phyloP scores from a whole-genome alignment of 2,797 vertebrate species.

The Pteropus rufus region DNA sequence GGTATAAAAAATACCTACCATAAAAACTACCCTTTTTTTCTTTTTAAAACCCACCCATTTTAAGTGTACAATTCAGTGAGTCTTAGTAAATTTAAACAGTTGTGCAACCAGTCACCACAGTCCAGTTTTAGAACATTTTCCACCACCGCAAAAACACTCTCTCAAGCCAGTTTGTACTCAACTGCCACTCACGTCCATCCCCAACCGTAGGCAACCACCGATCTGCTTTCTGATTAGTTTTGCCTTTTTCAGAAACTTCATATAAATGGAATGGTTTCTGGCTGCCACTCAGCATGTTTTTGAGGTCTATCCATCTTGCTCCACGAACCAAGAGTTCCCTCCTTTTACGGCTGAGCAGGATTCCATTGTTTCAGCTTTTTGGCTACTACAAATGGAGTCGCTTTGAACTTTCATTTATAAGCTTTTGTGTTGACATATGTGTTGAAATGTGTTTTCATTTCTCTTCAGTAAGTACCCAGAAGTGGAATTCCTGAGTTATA shows the following conservation, averaged over 20 bases:
- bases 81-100: neutral
- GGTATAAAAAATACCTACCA: neutral
- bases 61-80: neutral
- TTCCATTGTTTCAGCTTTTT: neutral
- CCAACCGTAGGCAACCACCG: neutral
- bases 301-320: neutral
- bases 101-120: neutral
- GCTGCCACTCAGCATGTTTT: neutral
- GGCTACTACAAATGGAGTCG: neutral
- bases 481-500: neutral
- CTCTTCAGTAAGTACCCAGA: neutral
- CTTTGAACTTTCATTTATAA: neutral
- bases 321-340: neutral
- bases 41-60: neutral
- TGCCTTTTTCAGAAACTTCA: conserved; percentile 18
- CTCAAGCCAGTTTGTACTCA: neutral
- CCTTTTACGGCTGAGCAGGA: neutral
- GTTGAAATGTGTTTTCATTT: neutral
- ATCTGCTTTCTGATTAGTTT: neutral
- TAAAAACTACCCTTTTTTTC: neutral
- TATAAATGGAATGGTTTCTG: neutral
- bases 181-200: too few species aligned
- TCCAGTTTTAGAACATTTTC: conserved; percentile 26
- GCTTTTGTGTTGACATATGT: neutral
- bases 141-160: neutral